Evolutionary conservation across 2,113 vertebrate genomes (phyloP), one percentile per base, ranked within the genome.

Genomic region (Apodemus sylvaticus): DNA sequence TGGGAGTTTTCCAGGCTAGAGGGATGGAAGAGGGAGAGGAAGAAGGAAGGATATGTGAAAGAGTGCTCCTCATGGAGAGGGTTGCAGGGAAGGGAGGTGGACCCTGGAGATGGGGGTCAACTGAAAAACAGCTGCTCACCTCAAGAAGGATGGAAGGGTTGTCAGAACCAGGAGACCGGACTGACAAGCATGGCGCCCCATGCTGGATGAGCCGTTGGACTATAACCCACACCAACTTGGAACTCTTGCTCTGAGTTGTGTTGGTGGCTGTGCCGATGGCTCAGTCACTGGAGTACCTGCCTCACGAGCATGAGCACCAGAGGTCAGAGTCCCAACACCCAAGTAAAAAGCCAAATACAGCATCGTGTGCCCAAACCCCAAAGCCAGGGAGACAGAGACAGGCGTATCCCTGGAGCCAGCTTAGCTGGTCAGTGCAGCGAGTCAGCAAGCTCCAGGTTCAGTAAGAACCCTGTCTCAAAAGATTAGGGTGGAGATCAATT

Each of bases 131-230:
- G 82, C 39, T 58, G 39, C 55, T 39, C 13, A 0, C 17, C 36
- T 4, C 42, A 48, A 39, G 22, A 3, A 62, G 48, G 16, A 62
- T 26, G 22, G 68, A 62, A 1, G 5, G 31, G 20, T 4, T n/a
- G n/a, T n/a, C n/a, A n/a, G n/a, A n/a, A n/a, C 4, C 22, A 62
- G 39, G 26, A 39, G 34, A 51, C 1, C 0, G 39, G 11, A 29
- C 3, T 2, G 77, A 26, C 0, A n/a, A 51, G 6, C 58, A 19
- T 10, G 19, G 20, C 10, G 4, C 39, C 9, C 60, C 62, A 20
- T 7, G 14, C 39, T 10, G 3, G 22, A 0, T 19, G 34, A 22
- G 19, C 48, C 34, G 5, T 1, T 29, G 7, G 36, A 73, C 36
- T 1, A 3, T 1, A 17, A 20, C 7, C 39, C 62, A 64, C 55